phyloP scores from a whole-genome alignment of 2,888 invertebrate species.

The Automeris io region DNA sequence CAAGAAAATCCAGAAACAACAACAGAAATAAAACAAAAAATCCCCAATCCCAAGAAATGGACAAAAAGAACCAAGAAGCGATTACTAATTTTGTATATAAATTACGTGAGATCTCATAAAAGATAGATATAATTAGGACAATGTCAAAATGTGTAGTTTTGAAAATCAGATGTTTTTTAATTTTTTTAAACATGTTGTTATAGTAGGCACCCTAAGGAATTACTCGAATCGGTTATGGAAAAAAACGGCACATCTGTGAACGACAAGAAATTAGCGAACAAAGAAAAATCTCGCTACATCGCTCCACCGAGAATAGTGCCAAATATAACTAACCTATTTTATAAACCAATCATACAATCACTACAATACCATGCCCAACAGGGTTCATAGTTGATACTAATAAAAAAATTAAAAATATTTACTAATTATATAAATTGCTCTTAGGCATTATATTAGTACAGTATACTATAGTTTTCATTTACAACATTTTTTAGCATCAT shows the following conservation, averaged over 20 bases:
- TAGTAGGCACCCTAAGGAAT: neutral
- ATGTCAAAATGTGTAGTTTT: conserved; percentile 19
- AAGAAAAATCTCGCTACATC: conserved; percentile 39
- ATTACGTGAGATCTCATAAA: conserved; percentile 44
- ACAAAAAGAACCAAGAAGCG: conserved; percentile 44
- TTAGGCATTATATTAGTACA: too few relatives aligned
- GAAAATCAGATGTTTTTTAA: conserved; percentile 4
- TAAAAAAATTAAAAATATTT: too few relatives aligned
- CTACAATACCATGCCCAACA: too few relatives aligned
- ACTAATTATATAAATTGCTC: too few relatives aligned
- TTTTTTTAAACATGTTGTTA: neutral
- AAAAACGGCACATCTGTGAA: conserved; percentile 28
- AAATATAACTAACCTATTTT: too few relatives aligned
- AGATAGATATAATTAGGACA: conserved; percentile 34
- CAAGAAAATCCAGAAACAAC: conserved; percentile 16
- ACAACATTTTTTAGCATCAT: too few relatives aligned
- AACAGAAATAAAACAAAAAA: conserved; percentile 13
- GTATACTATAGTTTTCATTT: too few relatives aligned
- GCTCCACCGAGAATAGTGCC: conserved; percentile 23
- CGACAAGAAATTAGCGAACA: conserved; percentile 39
- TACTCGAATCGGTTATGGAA: conserved; percentile 42
- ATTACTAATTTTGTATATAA: conserved; percentile 45
- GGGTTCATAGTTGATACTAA: too few relatives aligned
- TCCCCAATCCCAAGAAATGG: conserved; percentile 36
- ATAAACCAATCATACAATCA: too few relatives aligned